Evolutionary conservation across 2,113 vertebrate genomes (phyloP), one percentile per base, ranked within the genome.

Genomic region (Anarhynchus alexandrinus): DNA sequence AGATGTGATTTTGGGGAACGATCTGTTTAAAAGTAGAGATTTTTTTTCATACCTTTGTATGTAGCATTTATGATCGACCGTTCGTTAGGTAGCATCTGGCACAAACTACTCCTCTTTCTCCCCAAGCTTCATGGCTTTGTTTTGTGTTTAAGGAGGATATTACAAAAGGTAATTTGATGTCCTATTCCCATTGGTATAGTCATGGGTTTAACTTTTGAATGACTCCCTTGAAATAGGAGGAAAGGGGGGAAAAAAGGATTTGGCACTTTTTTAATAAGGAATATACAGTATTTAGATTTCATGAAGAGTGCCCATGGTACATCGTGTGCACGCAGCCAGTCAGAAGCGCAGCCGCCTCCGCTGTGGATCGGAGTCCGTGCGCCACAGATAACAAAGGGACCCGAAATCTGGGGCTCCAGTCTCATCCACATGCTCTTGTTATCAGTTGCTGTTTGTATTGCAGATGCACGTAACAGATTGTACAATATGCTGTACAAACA

Each of bases 381-480:
- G 2, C 86, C 70, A 38, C 55, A 29, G 43, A n/a, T 57, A 81
- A 92, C 85, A 94, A 88, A 94, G 66, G 30, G 26, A 82, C 47
- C 34, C 22, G 0, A 91, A 96, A 89, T 82, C 34, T 82, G 88
- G 65, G 61, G 19, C 74, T 94, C 17, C 49, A 18, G 58, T 34
- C 49, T 69, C 6, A 2, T 66, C 88, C 45, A 15, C 70, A 11
- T 32, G 70, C 70, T 92, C n/a, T 88, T 88, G 27, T 66, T 82
- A 73, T 54, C 42, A 15, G 74, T 89, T 79, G 52, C 57, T 84
- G 20, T 82, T 91, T 54, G 84, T 55, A 20, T 36, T 87, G 87
- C 87, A 93, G 81, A 95, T 82, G 77, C 89, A 82, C 6, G 0
- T 79, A 93, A 57, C 95, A 97, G 96, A 94, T 91, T 94, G 93